phyloP scores from a whole-genome alignment of 2,797 vertebrate species.

The Rhabdomys pumilio region DNA sequence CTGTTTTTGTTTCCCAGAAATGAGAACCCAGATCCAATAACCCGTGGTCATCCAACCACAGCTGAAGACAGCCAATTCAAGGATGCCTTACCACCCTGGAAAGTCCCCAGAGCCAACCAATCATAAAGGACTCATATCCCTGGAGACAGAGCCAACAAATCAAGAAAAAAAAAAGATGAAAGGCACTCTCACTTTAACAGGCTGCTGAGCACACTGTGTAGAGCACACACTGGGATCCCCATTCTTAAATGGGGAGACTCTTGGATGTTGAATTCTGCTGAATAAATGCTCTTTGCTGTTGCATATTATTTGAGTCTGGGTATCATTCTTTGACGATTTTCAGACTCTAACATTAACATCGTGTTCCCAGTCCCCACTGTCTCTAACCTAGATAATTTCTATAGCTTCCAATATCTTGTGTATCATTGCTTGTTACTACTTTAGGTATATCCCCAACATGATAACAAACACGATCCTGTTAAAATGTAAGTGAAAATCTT shows the following conservation, averaged over 20 bases:
- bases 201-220: neutral
- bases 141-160: neutral
- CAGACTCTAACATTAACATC: neutral
- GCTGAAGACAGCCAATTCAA: neutral
- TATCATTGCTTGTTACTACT: neutral
- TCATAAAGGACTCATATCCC: neutral
- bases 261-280: neutral
- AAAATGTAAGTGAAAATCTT: conserved; percentile 12
- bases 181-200: neutral
- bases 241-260: neutral
- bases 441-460: neutral
- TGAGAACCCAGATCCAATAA: neutral
- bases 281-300: neutral
- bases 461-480: neutral
- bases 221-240: neutral
- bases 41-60: neutral
- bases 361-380: neutral
- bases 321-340: neutral
- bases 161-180: neutral
- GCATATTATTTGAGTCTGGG: neutral
- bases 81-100: neutral
- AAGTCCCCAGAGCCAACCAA: neutral
- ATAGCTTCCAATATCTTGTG: neutral
- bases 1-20: neutral
- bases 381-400: neutral